Conservation (phyloP, 2,888 invertebrate species). For the Molanna angustata region DNA sequence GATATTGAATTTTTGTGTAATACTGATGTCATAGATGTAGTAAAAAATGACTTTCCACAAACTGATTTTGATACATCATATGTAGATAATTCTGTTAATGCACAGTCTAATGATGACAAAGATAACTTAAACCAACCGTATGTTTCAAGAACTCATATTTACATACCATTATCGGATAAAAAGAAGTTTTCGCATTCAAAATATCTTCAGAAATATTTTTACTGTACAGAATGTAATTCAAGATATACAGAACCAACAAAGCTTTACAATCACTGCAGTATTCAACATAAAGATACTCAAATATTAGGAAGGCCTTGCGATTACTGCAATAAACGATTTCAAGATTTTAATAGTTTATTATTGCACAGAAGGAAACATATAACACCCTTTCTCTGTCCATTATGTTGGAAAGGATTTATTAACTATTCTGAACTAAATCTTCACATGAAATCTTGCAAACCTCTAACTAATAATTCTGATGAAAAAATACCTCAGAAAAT, state of each 20-base stretch:
- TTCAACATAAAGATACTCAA: conserved; percentile 40
- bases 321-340: conserved; percentile 50
- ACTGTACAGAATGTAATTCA: conserved; percentile 19
- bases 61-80: conserved; percentile 23
- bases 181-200: not conserved
- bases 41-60: conserved; percentile 32
- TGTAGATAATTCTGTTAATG: conserved; percentile 19
- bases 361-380: conserved; percentile 48
- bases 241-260: conserved; percentile 34
- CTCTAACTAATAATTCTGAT: conserved; percentile 1
- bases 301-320: conserved; percentile 46
- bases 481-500: not conserved
- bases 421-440: conserved; percentile 38
- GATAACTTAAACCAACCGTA: conserved; percentile 17
- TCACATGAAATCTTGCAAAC: conserved; percentile 40
- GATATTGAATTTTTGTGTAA: conserved; percentile 22
- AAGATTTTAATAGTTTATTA: conserved; percentile 47
- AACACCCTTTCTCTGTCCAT: conserved; percentile 48
- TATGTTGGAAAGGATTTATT: conserved; percentile 51
- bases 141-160: conserved; percentile 5
- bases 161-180: not conserved
- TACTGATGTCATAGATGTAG: conserved; percentile 40
- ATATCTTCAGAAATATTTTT: conserved; percentile 14
- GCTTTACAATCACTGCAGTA: conserved; percentile 43
- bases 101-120: conserved; percentile 34